These are phyloP conservation scores for Pseudeuparius sepicola DNA, from an alignment of 2,888 invertebrate species.

Conservation along the genomic window DNA sequence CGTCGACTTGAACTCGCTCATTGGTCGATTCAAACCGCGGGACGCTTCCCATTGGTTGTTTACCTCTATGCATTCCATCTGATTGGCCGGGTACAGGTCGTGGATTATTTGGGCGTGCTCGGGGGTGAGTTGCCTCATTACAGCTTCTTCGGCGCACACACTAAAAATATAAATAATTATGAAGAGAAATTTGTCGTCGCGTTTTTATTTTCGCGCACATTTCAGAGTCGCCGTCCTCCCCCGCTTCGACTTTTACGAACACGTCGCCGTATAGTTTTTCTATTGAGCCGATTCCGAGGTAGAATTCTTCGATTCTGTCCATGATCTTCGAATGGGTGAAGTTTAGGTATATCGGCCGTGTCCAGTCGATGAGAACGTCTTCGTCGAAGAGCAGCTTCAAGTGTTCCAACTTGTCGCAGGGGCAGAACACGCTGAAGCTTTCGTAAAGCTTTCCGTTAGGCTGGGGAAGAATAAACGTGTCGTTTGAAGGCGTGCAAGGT, in stretches of 20 bases:
- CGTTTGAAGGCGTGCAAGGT: not conserved
- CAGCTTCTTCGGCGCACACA: slow-evolving; percentile 50
- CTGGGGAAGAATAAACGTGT: slow-evolving; percentile 43
- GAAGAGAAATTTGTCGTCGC: slow-evolving; percentile 13
- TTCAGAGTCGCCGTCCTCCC: slow-evolving; percentile 45
- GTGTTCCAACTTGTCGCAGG: slow-evolving; percentile 61
- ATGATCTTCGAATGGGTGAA: slow-evolving; percentile 76
- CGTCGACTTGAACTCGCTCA: no score
- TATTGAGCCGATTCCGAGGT: slow-evolving; percentile 48
- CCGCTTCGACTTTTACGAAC: slow-evolving; percentile 59
- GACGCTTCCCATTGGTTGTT: no score
- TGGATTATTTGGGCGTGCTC: slow-evolving; percentile 75
- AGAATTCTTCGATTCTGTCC: slow-evolving; percentile 65
- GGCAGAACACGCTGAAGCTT: slow-evolving; percentile 79
- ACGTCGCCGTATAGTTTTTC: slow-evolving; percentile 75
- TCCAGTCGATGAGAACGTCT: slow-evolving; percentile 70
- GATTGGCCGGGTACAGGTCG: slow-evolving; percentile 79
- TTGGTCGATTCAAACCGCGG: no score
- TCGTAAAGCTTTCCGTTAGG: slow-evolving; percentile 72
- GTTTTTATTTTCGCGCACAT: slow-evolving; percentile 1
- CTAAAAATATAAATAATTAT: slow-evolving; percentile 19
- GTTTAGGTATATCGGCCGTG: slow-evolving; percentile 73
- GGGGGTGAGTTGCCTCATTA: slow-evolving; percentile 63
- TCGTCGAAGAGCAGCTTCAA: slow-evolving; percentile 65
- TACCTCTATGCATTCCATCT: slow-evolving; percentile 72